Conservation (phyloP, 2,888 invertebrate genomes). For the Eudasyphora cyanicolor region DNA sequence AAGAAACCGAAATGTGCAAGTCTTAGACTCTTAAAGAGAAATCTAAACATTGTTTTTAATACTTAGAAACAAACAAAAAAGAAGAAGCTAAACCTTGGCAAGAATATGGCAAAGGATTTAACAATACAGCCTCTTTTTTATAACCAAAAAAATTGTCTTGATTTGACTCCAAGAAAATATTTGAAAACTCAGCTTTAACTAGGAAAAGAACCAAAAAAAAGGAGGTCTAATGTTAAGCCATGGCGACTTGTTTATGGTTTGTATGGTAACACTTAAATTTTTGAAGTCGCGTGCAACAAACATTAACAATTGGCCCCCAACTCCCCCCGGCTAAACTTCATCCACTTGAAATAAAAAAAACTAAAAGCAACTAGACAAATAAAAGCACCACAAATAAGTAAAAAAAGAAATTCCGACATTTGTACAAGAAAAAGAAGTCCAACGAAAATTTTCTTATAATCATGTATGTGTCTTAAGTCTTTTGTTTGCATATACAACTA, state of each 20-base stretch:
- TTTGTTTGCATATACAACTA: slow-evolving; percentile 37
- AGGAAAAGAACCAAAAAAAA: background rate
- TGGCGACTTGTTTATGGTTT: slow-evolving; percentile 65
- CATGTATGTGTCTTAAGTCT: slow-evolving; percentile 51
- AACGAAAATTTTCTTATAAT: background rate
- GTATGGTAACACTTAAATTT: slow-evolving; percentile 65
- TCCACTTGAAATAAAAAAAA: slow-evolving; percentile 34
- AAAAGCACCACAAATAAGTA: background rate
- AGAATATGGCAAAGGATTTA: slow-evolving; percentile 32
- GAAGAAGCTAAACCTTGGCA: background rate
- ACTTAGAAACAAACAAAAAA: slow-evolving; percentile 21
- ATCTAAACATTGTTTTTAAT: slow-evolving; percentile 50
- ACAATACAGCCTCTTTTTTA: slow-evolving; percentile 50
- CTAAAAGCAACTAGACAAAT: background rate
- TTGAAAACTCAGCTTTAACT: background rate
- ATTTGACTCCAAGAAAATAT: background rate
- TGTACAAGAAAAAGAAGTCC: background rate
- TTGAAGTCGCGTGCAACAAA: slow-evolving; percentile 63
- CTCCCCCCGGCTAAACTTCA: background rate
- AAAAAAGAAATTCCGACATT: background rate
- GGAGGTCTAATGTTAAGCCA: slow-evolving; percentile 50
- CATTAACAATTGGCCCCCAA: slow-evolving; percentile 51
- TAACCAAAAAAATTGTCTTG: background rate
- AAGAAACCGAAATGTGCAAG: background rate
- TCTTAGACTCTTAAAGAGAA: slow-evolving; percentile 18